Conservation (phyloP, 1,140 invertebrate species). For the Drosophila willistoni region DNA sequence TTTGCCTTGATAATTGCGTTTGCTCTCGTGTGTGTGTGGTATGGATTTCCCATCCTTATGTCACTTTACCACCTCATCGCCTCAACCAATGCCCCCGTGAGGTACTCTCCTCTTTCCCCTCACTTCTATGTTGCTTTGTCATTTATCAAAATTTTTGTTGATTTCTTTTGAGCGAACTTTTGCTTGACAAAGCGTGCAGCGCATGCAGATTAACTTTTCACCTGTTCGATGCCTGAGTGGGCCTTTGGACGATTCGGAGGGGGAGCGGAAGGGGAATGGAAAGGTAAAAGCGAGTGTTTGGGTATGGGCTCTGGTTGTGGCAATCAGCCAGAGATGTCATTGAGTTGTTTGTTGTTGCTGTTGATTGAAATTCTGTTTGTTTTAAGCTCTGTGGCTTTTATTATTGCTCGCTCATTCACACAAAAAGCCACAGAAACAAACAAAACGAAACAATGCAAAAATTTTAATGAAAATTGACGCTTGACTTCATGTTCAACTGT, state of each 20-base stretch:
- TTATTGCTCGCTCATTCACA: conserved; percentile 78
- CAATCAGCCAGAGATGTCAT: conserved; percentile 76
- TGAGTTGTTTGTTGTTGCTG: conserved; percentile 51
- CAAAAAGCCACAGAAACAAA: conserved; percentile 59
- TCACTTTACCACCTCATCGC: conserved; percentile 11
- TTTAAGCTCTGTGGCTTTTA: conserved; percentile 72
- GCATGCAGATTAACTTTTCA: conserved; percentile 81
- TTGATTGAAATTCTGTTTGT: conserved; percentile 81
- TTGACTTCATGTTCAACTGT: conserved; percentile 76
- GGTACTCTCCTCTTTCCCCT: neutral
- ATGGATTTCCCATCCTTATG: neutral
- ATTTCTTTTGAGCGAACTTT: conserved; percentile 60
- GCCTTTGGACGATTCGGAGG: neutral
- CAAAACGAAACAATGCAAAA: conserved; percentile 69
- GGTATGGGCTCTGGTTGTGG: conserved; percentile 28
- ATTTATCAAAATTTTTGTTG: conserved; percentile 71
- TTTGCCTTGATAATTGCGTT: conserved; percentile 79
- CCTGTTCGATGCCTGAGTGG: conserved; percentile 46
- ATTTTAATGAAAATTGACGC: conserved; percentile 83
- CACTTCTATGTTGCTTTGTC: conserved; percentile 40
- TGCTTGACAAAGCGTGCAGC: conserved; percentile 76
- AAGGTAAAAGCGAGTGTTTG: conserved; percentile 1
- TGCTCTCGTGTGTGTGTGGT: conserved; percentile 40
- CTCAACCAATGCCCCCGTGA: neutral
- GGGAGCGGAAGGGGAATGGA: too few species aligned